Conservation (phyloP, 2,113 vertebrate species). For the Pungitius pungitius region DNA sequence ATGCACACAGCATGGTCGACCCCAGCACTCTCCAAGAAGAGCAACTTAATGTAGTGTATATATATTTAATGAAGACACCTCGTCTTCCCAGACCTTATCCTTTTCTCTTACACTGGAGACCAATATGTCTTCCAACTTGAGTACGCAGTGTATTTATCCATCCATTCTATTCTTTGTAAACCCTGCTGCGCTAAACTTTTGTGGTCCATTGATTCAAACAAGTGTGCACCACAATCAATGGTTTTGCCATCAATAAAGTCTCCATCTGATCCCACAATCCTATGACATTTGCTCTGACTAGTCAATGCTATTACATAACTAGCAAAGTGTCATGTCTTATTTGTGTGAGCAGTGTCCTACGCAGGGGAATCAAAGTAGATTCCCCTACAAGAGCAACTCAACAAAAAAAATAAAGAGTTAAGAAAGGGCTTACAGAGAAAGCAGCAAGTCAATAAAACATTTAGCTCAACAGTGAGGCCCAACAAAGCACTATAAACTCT, state of each 20-base stretch:
- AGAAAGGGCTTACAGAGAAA: neutral
- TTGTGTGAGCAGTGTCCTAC: conserved; percentile 46
- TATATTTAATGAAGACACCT: neutral
- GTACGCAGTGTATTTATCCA: conserved; percentile 1
- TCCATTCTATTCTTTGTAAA: conserved; percentile 30
- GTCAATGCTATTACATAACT: conserved; percentile 57
- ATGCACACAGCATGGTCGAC: neutral
- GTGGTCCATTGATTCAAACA: conserved; percentile 39
- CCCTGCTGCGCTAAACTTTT: conserved; percentile 9
- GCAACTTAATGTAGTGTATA: neutral
- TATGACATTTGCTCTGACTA: conserved; percentile 56
- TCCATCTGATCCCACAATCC: conserved; percentile 40
- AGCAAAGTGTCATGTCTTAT: conserved; percentile 57
- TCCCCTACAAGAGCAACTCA: neutral
- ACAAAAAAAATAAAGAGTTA: neutral
- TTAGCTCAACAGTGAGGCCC: neutral
- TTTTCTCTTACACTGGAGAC: neutral
- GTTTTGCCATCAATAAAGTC: conserved; percentile 46
- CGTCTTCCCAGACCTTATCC: neutral
- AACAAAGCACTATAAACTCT: neutral
- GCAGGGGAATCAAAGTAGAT: conserved; percentile 42
- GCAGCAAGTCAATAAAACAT: neutral
- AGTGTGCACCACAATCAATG: conserved; percentile 45
- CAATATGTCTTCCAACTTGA: conserved; percentile 16
- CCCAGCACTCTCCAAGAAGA: neutral